Conservation (phyloP, 2,797 vertebrate species). For the Pseudopleuronectes americanus region DNA sequence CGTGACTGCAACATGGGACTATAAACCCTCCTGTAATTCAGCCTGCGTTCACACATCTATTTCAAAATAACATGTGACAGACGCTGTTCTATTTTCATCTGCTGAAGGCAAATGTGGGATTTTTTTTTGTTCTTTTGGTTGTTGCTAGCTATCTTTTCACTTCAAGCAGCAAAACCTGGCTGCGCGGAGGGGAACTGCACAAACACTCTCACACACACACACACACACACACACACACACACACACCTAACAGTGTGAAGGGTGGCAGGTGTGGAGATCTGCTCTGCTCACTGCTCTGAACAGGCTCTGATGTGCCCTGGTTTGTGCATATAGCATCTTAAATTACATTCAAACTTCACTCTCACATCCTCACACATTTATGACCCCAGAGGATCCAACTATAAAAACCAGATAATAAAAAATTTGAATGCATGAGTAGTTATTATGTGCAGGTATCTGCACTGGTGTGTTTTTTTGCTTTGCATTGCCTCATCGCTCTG, state of each 20-base stretch:
- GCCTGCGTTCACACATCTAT: slow-evolving; percentile 36
- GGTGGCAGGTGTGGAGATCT: slow-evolving; percentile 50
- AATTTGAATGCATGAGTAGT: background rate
- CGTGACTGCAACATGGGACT: slow-evolving; percentile 38
- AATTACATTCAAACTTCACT: slow-evolving; percentile 33
- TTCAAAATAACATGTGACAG: slow-evolving; percentile 58
- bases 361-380: background rate
- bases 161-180: slow-evolving; percentile 17
- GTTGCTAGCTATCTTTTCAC: slow-evolving; percentile 3
- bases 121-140: background rate
- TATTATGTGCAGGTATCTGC: background rate
- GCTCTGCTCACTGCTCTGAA: slow-evolving; percentile 37
- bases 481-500: slow-evolving; percentile 59
- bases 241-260: slow-evolving; percentile 29
- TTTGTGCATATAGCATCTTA: slow-evolving; percentile 1
- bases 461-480: background rate
- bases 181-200: slow-evolving; percentile 6
- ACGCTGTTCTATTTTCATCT: slow-evolving; percentile 52
- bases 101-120: slow-evolving; percentile 44
- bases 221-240: slow-evolving; percentile 5
- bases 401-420: background rate
- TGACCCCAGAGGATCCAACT: background rate
- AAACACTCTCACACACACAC: slow-evolving; percentile 1
- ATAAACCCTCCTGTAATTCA: slow-evolving; percentile 26
- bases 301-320: slow-evolving; percentile 14